phyloP scores from a whole-genome alignment of 2,888 invertebrate genomes.

The Nebria salina region DNA sequence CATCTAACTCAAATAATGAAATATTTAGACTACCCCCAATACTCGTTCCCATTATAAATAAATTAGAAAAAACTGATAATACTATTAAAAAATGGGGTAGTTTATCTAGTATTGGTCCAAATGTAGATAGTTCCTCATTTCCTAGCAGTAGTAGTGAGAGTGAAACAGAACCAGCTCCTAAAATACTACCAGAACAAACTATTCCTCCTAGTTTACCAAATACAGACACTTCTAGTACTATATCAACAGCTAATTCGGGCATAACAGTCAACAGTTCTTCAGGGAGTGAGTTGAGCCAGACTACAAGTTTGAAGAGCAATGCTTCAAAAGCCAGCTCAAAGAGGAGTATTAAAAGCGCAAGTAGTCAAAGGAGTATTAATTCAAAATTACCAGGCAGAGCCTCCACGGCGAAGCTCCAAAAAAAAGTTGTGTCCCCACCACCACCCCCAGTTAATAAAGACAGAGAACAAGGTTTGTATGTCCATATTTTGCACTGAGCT shows the following conservation, averaged over 20 bases:
- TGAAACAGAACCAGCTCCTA: slow-evolving; percentile 53
- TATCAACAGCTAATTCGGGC: slow-evolving; percentile 52
- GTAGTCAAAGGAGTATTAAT: slow-evolving; percentile 63
- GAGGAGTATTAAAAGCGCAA: slow-evolving; percentile 66
- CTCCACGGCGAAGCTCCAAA: slow-evolving; percentile 72
- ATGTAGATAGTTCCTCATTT: slow-evolving; percentile 70
- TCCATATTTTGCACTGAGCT: not conserved
- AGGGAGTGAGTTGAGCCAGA: slow-evolving; percentile 49
- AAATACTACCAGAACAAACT: slow-evolving; percentile 36
- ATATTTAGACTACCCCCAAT: slow-evolving; percentile 75
- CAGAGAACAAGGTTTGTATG: slow-evolving; percentile 72
- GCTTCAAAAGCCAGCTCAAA: slow-evolving; percentile 25
- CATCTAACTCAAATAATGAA: slow-evolving; percentile 61
- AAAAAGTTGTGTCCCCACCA: slow-evolving; percentile 64
- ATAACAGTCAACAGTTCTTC: slow-evolving; percentile 49
- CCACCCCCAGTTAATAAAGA: slow-evolving; percentile 68
- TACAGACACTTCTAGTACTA: slow-evolving; percentile 52
- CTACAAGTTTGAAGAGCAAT: slow-evolving; percentile 27
- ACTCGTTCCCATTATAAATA: slow-evolving; percentile 74
- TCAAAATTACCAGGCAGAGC: slow-evolving; percentile 68
- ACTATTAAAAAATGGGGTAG: slow-evolving; percentile 68
- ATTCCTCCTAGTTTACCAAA: slow-evolving; percentile 51
- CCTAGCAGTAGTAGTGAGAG: slow-evolving; percentile 58
- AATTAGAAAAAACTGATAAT: slow-evolving; percentile 63
- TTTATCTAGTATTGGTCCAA: slow-evolving; percentile 76